Conservation (phyloP, 23 tunicate species). For the Halocynthia roretzi region DNA sequence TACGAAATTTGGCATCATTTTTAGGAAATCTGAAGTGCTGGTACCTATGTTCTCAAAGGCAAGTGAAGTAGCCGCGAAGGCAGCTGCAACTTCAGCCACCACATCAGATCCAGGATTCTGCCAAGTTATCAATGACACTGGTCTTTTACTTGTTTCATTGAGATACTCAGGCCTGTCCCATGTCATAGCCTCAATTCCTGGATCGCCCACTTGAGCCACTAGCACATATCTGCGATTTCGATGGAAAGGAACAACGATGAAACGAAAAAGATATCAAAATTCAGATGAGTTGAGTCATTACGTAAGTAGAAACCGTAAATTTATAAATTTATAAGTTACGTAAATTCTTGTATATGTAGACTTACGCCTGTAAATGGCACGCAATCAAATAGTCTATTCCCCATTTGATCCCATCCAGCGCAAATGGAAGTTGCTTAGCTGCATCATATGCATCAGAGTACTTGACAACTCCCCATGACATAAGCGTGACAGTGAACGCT, state of each 20-base stretch:
- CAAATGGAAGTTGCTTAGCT: slow-evolving; percentile 20
- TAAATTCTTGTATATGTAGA: neutral
- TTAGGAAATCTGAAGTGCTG: neutral
- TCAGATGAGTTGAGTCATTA: neutral
- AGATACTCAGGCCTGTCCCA: slow-evolving; percentile 88
- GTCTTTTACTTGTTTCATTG: slow-evolving; percentile 23
- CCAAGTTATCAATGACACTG: slow-evolving; percentile 26
- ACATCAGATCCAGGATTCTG: slow-evolving; percentile 72
- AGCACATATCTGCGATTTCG: neutral
- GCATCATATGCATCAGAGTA: slow-evolving; percentile 46
- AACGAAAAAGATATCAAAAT: neutral
- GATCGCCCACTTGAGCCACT: slow-evolving; percentile 66
- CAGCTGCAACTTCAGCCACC: slow-evolving; percentile 74
- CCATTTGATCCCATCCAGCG: slow-evolving; percentile 55
- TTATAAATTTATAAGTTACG: too few relatives aligned
- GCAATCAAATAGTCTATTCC: slow-evolving; percentile 62
- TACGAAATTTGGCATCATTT: neutral
- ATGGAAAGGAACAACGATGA: neutral
- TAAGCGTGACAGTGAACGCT: slow-evolving; percentile 74
- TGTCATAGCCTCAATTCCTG: slow-evolving; percentile 16
- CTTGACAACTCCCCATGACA: slow-evolving; percentile 82
- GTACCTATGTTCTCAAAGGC: slow-evolving; percentile 24
- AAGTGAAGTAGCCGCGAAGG: slow-evolving; percentile 74
- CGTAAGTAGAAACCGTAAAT: neutral
- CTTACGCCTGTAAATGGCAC: slow-evolving; percentile 27